Evolutionary conservation across 1,140 invertebrate genomes (phyloP), one percentile per base, ranked within the genome.

Genomic region (Manduca sexta): DNA sequence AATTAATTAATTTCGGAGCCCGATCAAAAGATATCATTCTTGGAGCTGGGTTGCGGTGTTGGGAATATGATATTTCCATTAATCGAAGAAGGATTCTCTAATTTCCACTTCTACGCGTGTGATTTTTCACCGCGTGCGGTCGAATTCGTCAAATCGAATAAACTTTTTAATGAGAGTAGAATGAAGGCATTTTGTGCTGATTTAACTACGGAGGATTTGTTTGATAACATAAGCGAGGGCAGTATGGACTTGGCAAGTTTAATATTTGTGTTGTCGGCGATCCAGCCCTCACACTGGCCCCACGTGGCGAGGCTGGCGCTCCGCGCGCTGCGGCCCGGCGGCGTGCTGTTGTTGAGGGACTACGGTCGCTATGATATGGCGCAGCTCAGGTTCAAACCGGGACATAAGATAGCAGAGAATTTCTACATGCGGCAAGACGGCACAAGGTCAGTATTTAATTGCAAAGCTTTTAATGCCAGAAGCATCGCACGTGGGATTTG

Each of bases 281-380:
- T 99, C 48, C 88, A 94, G 75, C 98, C 98, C 1, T 75, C 88
- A 1, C 95, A 97, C 81, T 97, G 97, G 88, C 18, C 54, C 11
- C 77, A 75, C 30, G 93, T 92, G 7, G 74, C 96, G 0, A 89
- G 83, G 53, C 92, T 92, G 4, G 74, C 96, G 0, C 91, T 84
- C 58, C 74, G 88, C 51, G 78, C 93, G 5, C 80, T 99, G 0
- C 92, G 91, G 54, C 93, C 92, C 0, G 95, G 93, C 13, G 98
- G 97, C 11, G 71, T 94, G 29, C 71, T 99, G 2, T 78, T 99
- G 3, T 96, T 99, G 64, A 86, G 98, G 63, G 98, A 99, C 87
- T 99, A 99, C 85, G 98, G 97, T 0, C 81, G 97, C n/a, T 97
- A 98, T 74, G 98, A 99, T 83, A 95, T 99, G 92, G 95, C 98